These are phyloP conservation scores for Diabrotica balteata DNA, from an alignment of 2,888 invertebrate species.

Conservation along the genomic window DNA sequence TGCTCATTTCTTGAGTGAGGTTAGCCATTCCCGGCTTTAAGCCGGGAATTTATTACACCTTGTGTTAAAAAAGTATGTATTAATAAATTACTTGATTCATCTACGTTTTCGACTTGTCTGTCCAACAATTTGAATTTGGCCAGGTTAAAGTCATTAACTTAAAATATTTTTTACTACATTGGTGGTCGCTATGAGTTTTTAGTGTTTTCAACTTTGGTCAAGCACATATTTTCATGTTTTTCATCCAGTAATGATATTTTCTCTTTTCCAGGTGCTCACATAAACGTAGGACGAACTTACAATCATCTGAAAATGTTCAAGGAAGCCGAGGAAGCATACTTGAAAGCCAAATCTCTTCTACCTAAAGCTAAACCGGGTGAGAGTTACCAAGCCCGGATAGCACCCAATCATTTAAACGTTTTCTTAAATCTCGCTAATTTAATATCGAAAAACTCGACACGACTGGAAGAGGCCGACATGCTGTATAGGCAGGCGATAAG, in stretches of 20 bases:
- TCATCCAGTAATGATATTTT: background rate
- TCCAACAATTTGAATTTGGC: no score
- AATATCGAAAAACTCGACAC: slow-evolving; percentile 89
- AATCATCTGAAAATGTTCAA: slow-evolving; percentile 87
- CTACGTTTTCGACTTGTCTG: no score
- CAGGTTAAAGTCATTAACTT: no score
- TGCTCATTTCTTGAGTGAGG: no score
- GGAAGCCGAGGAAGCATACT: slow-evolving; percentile 92
- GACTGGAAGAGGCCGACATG: slow-evolving; percentile 93
- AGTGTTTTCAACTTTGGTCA: no score
- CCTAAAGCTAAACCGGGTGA: slow-evolving; percentile 93
- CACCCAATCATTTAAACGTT: slow-evolving; percentile 94
- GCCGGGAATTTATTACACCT: no score
- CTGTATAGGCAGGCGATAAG: slow-evolving; percentile 94
- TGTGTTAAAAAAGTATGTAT: no score
- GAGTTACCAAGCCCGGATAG: slow-evolving; percentile 93
- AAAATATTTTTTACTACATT: no score
- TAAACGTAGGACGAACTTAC: slow-evolving; percentile 95
- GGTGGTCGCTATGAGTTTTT: no score
- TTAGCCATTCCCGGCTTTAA: no score
- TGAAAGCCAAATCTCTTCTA: slow-evolving; percentile 85
- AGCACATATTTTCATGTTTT: background rate
- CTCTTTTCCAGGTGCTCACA: slow-evolving; percentile 71
- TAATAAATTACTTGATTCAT: no score
- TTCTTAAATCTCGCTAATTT: slow-evolving; percentile 94